Percentiles rank a stretch among this genome's conserved stretches.
Evolutionary conservation across 2,113 vertebrate species (phyloP).

Genomic region (Python bivittatus): DNA sequence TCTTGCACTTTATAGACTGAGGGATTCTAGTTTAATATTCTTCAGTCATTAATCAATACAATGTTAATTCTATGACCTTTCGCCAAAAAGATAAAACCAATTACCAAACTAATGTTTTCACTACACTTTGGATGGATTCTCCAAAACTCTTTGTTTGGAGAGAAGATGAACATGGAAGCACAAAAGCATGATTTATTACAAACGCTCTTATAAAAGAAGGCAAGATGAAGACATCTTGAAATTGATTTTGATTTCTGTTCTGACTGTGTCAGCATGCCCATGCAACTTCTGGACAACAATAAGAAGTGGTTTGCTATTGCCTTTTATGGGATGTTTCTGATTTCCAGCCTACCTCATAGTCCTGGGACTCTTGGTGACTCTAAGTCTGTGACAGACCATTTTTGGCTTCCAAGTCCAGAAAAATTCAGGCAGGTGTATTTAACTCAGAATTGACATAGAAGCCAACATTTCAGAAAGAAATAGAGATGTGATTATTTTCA

Average conservation of each 20-base stretch:
- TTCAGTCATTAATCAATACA: conserved; percentile 37
- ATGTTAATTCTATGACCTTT: background rate
- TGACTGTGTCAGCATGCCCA: too few relatives aligned
- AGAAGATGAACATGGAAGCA: background rate
- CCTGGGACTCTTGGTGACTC: too few relatives aligned
- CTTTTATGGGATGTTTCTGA: background rate
- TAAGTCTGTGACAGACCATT: too few relatives aligned
- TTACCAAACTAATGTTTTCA: background rate
- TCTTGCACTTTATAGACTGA: conserved; percentile 16
- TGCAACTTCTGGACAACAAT: background rate
- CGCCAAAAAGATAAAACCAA: conserved; percentile 1
- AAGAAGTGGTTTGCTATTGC: background rate
- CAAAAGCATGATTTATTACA: background rate
- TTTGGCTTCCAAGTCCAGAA: too few relatives aligned
- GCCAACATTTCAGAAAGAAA: too few relatives aligned
- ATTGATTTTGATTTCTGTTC: background rate
- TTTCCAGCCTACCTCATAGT: too few relatives aligned
- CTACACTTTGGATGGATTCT: background rate
- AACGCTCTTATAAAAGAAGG: background rate
- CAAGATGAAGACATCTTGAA: background rate
- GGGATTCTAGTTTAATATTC: conserved; percentile 54
- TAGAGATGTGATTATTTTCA: too few relatives aligned
- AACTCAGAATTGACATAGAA: too few relatives aligned
- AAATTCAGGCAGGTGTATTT: too few relatives aligned
- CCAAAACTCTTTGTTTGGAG: background rate